Conservation (phyloP, 92 coral and sea anemone species). For the Epizoanthus illoricatus region DNA sequence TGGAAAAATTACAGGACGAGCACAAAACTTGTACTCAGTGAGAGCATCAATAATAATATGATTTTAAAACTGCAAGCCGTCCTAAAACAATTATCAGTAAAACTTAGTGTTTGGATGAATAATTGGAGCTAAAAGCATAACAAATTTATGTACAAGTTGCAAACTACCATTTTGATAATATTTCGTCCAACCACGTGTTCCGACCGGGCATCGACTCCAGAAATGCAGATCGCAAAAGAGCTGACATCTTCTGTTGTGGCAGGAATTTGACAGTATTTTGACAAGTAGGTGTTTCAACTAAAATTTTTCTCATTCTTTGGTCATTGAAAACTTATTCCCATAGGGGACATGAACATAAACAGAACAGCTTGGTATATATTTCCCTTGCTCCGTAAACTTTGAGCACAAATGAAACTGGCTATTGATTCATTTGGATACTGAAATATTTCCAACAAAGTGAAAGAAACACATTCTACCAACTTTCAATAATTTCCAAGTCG, state of each 20-base stretch:
- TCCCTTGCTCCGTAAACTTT: too few species aligned
- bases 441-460: neutral
- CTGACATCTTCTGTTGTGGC: slow-evolving; percentile 3
- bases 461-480: neutral
- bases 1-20: too few species aligned
- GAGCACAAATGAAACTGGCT: too few species aligned
- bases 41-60: slow-evolving; percentile 5
- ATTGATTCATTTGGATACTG: too few species aligned
- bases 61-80: slow-evolving; percentile 28
- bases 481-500: slow-evolving; percentile 27
- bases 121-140: neutral
- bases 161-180: neutral
- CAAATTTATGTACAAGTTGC: neutral
- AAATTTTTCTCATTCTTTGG: slow-evolving; percentile 73
- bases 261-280: slow-evolving; percentile 42
- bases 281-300: slow-evolving; percentile 27
- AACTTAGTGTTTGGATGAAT: neutral
- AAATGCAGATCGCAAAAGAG: too few species aligned
- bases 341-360: slow-evolving; percentile 61
- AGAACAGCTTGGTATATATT: slow-evolving; percentile 3
- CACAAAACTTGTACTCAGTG: neutral
- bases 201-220: neutral
- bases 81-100: slow-evolving; percentile 16
- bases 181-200: slow-evolving; percentile 10
- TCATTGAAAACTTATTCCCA: slow-evolving; percentile 71